Base-by-base conservation (phyloP, 2,113 vertebrate genomes). In the Pyrgilauda ruficollis region DNA sequence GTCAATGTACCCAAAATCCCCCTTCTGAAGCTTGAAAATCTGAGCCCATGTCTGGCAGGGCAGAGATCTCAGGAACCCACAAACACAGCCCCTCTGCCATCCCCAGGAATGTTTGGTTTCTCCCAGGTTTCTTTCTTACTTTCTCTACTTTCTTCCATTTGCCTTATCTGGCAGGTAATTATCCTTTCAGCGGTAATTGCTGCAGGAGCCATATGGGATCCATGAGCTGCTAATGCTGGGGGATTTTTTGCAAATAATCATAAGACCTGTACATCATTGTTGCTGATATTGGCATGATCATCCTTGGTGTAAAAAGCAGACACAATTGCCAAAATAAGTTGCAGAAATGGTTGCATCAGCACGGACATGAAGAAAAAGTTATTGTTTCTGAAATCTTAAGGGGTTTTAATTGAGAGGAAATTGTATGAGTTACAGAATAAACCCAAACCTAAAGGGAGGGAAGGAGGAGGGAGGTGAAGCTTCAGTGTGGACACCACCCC, bases 41-140 rank as follows among this genome's bases (percentile, higher is more conserved):
- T 9, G 44, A 72, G 14, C 39, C 33, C 18, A 4, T 33, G 23
- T 23, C 15, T 37, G 14, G 10, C 31, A 19, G 7, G 2, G 16
- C 37, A 78, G 47, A 88, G 19, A 62, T 3, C 26, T 78, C 0
- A 0, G 66, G 15, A 1, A 0, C 9, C 26, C 21, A 13, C 22
- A 66, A 62, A 22, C 4, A 5, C 21, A 39, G 37, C 37, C 23
- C 11, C 46, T 58, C 41, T 3, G 7, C 15, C 11, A 17, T 16
- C 4, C 0, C 35, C 44, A 15, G 62, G 41, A 69, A 78, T 21
- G 23, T 47, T 84, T 81, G 5, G 6, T 72, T 74, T 30, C n/a
- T 49, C 28, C 19, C 27, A 50, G 41, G 31, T 55, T 89, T 37
- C 35, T 37, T 37, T 37, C 35, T 37, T 37, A 37, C 26, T 37